phyloP scores from a whole-genome alignment of 2,797 vertebrate species.

The Rhinoraja longicauda region DNA sequence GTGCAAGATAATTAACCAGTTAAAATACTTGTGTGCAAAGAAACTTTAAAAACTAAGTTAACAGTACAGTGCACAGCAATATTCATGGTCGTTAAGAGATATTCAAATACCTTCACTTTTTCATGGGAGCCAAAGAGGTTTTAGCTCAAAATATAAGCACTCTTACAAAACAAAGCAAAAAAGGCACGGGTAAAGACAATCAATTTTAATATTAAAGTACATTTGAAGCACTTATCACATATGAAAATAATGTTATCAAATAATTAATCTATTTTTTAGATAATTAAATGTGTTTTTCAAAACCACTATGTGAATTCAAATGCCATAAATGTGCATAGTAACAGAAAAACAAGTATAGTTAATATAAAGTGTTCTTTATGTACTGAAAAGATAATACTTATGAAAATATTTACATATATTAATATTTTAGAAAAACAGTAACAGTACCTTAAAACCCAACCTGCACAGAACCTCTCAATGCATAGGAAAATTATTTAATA shows the following conservation, averaged over 20 bases:
- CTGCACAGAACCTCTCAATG: not conserved
- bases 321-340: conserved; percentile 9
- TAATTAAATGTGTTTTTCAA: not conserved
- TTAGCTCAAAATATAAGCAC: not conserved
- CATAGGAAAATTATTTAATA: not conserved
- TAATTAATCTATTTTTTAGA: not conserved
- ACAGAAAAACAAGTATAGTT: conserved; percentile 8
- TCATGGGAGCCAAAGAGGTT: not conserved
- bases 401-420: conserved; percentile 3
- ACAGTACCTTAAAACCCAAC: conserved; percentile 20
- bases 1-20: not conserved
- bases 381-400: not conserved
- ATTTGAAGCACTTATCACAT: conserved; percentile 7
- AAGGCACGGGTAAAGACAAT: not conserved
- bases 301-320: not conserved
- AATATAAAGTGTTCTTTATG: conserved; percentile 16
- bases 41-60: conserved; percentile 6
- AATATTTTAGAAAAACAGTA: conserved; percentile 7
- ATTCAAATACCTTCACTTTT: not conserved
- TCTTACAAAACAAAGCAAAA: not conserved
- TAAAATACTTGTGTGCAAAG: conserved; percentile 30
- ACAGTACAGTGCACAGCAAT: not conserved
- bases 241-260: not conserved
- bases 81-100: not conserved
- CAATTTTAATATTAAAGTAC: conserved; percentile 4